A percentile compares a stretch with the other conserved stretches of the same genome.
Conservation (phyloP, 2,888 invertebrate genomes). For the Apotomis turbidana region DNA sequence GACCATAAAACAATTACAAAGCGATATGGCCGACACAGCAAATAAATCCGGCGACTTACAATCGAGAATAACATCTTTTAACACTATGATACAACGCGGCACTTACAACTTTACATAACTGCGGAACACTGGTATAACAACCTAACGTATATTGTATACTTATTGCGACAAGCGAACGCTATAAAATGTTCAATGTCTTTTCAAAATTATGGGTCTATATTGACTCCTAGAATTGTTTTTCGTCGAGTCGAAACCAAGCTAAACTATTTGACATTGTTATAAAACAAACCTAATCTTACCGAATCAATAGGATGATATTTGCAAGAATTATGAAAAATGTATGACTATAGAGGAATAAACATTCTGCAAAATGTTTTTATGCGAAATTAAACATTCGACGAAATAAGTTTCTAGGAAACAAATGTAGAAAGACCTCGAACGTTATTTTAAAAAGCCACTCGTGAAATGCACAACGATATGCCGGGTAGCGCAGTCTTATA, state of each 20-base stretch:
- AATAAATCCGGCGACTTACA: not conserved
- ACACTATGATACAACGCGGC: slow-evolving; percentile 6
- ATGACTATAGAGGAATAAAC: no score
- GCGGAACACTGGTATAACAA: slow-evolving; percentile 27
- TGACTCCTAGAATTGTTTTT: no score
- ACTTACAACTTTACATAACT: slow-evolving; percentile 18
- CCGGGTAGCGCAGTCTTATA: slow-evolving; percentile 17
- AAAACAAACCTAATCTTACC: no score
- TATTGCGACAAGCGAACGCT: not conserved
- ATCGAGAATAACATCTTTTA: slow-evolving; percentile 31
- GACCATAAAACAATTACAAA: not conserved
- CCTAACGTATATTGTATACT: not conserved
- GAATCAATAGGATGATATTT: no score
- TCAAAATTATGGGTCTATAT: not conserved
- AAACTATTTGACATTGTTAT: no score
- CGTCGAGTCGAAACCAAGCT: no score
- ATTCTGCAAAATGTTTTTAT: no score
- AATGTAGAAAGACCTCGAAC: no score
- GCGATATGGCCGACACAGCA: not conserved
- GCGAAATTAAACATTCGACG: no score
- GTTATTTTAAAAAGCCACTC: no score
- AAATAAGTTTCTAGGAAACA: no score
- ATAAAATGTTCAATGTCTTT: not conserved
- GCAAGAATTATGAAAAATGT: no score
- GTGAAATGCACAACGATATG: not conserved